These are phyloP conservation scores for Dioctria rufipes DNA, from an alignment of 2,888 invertebrate genomes.

Conservation along the genomic window DNA sequence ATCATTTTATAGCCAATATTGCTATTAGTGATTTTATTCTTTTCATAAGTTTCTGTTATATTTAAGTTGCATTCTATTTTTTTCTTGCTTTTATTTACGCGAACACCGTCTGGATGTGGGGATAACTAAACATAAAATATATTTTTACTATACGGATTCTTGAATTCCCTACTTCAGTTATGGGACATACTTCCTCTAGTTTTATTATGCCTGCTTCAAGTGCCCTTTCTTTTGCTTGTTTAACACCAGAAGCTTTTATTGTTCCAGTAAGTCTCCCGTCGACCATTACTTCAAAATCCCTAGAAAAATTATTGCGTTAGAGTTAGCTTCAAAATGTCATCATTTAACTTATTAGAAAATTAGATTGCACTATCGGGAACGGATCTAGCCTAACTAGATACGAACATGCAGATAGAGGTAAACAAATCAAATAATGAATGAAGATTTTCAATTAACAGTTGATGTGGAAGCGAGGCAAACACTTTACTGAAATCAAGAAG, in stretches of 20 bases:
- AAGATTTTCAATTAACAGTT: too few relatives aligned
- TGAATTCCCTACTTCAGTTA: conserved; percentile 71
- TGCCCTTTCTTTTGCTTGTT: conserved; percentile 64
- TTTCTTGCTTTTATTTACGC: conserved; percentile 66
- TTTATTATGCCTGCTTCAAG: conserved; percentile 64
- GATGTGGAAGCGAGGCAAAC: too few relatives aligned
- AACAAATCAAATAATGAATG: too few relatives aligned
- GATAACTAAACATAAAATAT: conserved; percentile 61
- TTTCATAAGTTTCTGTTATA: conserved; percentile 59
- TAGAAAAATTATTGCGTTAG: conserved; percentile 53
- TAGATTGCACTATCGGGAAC: too few relatives aligned
- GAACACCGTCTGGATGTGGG: conserved; percentile 65
- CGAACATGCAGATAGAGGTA: too few relatives aligned
- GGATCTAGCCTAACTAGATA: too few relatives aligned
- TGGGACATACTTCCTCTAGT: conserved; percentile 72
- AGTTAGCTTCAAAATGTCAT: too few relatives aligned
- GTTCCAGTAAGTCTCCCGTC: conserved; percentile 71
- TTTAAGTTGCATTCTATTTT: conserved; percentile 64
- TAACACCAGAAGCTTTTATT: conserved; percentile 68
- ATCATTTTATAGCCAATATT: conserved; percentile 75
- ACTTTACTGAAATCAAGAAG: too few relatives aligned
- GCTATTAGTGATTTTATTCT: conserved; percentile 64
- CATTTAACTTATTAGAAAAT: too few relatives aligned
- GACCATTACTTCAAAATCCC: conserved; percentile 70
- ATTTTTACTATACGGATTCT: neutral